Evolutionary conservation across 2,113 vertebrate species (phyloP), one percentile per base, ranked within the genome.

Genomic region (Gobio gobio): DNA sequence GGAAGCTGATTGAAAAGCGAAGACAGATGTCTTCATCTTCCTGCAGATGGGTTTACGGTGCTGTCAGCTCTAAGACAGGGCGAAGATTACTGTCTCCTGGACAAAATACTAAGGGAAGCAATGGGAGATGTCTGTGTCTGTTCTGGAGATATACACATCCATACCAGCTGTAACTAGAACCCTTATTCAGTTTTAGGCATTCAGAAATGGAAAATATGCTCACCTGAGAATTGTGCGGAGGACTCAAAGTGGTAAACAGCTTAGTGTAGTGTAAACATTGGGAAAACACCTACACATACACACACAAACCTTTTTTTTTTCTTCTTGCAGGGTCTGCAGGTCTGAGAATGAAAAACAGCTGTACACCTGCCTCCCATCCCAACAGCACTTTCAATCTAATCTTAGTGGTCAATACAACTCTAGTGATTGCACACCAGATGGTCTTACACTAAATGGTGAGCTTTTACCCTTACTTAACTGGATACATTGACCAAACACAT

Each of bases 21-120:
- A 85, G 83, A 85, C 76, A 82, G 85, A 82, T 63, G 70, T 56
- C 72, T 86, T 86, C 72, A 86, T 86, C 40, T 59, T 82, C 78
- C 75, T 3, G 63, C 76, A 70, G 63, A 64, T 59, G 63, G 36
- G 63, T 36, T 59, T 76, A 70, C 54, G 40, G 64, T 26, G 33
- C 29, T 82, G 78, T 86, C 78, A 54, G 59, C 58, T 64, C 26
- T 29, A 63, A 79, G 73, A 51, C 59, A 78, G 56, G 81, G 26
- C 22, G 51, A 78, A 79, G 76, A 84, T 87, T 66, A 84, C n/a
- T 12, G 33, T 84, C 70, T 87, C 33, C 29, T 58, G 80, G 80
- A 82, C 66, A 72, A 87, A 74, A 75, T n/a, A 75, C 58, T 33
- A 7, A 68, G 36, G 29, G 43, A 56, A 70, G 80, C 64, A 22